Evolutionary conservation across 2,113 vertebrate genomes (phyloP).

Genomic region (Apodemus speciosus): DNA sequence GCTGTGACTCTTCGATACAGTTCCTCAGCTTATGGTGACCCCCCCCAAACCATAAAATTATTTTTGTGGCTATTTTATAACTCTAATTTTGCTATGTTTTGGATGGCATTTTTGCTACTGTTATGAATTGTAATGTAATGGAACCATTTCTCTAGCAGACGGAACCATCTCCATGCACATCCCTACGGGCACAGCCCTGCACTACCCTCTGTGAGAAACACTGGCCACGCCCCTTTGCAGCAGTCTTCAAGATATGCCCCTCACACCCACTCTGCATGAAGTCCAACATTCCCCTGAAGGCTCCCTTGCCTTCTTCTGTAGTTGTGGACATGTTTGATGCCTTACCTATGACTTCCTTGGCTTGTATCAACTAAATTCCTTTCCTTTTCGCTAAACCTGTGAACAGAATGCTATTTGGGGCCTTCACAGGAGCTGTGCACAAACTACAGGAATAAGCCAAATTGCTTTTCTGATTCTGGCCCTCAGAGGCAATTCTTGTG

Average conservation of each 20-base stretch:
- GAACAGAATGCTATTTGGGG: background rate
- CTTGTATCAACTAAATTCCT: background rate
- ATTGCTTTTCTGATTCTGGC: background rate
- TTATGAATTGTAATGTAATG: background rate
- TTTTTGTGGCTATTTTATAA: background rate
- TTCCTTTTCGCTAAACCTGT: background rate
- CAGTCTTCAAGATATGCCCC: background rate
- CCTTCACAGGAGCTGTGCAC: background rate
- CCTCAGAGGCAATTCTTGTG: background rate
- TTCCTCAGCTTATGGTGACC: background rate
- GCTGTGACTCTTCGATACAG: background rate
- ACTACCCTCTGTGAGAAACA: background rate
- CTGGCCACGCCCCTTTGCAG: background rate
- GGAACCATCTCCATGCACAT: background rate
- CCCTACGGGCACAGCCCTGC: background rate
- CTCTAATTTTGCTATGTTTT: background rate
- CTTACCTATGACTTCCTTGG: background rate
- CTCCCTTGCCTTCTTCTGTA: background rate
- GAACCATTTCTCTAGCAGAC: too few relatives aligned
- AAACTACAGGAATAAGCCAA: background rate
- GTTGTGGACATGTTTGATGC: background rate
- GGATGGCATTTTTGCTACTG: background rate
- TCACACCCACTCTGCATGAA: rapidly evolving
- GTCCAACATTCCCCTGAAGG: background rate
- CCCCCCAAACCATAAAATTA: background rate